phyloP scores from a whole-genome alignment of 2,797 vertebrate genomes.

The Peromyscus eremicus region DNA sequence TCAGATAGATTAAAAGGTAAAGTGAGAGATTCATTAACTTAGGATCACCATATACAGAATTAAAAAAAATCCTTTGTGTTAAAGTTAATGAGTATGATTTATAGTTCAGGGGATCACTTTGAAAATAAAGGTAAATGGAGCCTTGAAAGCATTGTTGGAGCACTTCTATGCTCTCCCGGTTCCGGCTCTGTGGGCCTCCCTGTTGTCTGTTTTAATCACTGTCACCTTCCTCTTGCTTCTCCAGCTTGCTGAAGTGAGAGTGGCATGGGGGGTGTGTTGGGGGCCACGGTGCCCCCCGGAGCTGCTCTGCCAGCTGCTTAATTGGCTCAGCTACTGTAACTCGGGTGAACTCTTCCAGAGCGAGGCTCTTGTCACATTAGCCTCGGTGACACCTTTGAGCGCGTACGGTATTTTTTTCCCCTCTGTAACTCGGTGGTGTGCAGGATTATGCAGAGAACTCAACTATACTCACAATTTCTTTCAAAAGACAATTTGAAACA shows the following conservation, averaged over 20 bases:
- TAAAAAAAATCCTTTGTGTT: neutral
- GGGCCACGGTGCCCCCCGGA: neutral
- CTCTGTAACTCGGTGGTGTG: slow-evolving; percentile 41
- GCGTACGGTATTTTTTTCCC: slow-evolving; percentile 5
- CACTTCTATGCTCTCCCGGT: neutral
- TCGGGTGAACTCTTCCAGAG: neutral
- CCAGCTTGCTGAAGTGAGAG: neutral
- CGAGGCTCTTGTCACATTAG: neutral
- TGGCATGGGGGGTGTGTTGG: too few relatives aligned
- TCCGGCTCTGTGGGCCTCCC: neutral
- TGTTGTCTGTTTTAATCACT: neutral
- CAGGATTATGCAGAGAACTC: neutral
- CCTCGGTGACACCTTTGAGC: slow-evolving; percentile 51
- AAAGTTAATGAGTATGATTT: slow-evolving; percentile 16
- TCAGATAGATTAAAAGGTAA: neutral
- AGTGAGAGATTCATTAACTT: neutral
- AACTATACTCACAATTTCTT: neutral
- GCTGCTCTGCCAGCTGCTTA: neutral
- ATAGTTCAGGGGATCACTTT: neutral
- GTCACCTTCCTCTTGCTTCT: rapidly evolving
- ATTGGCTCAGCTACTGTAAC: neutral
- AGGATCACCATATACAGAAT: neutral
- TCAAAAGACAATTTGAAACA: neutral
- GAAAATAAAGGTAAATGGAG: slow-evolving; percentile 40
- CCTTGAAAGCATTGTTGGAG: neutral